Evolutionary conservation across 2,797 vertebrate genomes (phyloP), one percentile per base, ranked within the genome.

Genomic region (Cheirogaleus major): DNA sequence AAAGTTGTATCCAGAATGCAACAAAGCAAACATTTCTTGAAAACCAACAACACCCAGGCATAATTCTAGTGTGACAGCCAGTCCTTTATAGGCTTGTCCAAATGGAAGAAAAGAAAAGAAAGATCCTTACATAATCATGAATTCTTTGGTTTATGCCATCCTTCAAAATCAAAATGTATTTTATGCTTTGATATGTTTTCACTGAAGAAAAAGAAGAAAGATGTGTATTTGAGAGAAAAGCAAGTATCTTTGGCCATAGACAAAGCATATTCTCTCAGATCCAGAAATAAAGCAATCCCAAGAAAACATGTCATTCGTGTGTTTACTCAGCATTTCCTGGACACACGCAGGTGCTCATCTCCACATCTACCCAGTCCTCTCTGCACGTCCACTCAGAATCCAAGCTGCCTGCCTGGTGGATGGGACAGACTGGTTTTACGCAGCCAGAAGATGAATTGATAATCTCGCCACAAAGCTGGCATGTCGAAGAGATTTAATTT

Each of bases 391-490:
- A 61, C 20, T 69, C 38, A 27, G 87, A 83, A 69, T 76, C 83
- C 73, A 50, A 43, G 89, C 95, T 89, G 93, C 25, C 93, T 97
- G 73, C 95, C 92, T 97, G 59, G 95, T 91, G 96, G 87, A 90
- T 97, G 92, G 97, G 94, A 80, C 98, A 98, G 98, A 89, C 82
- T 4, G 87, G 92, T 70, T 98, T 98, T 98, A 91, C 59, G 65
- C 30, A 93, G 96, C 92, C 98, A 97, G 98, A 91, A 98, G 97
- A 55, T 92, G 98, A 98, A 99, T 99, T 99, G 98, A 97, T 90
- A 98, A 98, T 98, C 98, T 98, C 98, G 98, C 97, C 96, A 98
- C 95, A 98, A 98, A 98, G 96, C 98, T 30, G 43, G 96, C 89
- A 12, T 95, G 97, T 97, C 89, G 96, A 98, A 97, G 95, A 97